Percentiles rank a stretch among this genome's conserved stretches.
phyloP scores from a whole-genome alignment of 1,140 invertebrate genomes.

The Augochlora pura region DNA sequence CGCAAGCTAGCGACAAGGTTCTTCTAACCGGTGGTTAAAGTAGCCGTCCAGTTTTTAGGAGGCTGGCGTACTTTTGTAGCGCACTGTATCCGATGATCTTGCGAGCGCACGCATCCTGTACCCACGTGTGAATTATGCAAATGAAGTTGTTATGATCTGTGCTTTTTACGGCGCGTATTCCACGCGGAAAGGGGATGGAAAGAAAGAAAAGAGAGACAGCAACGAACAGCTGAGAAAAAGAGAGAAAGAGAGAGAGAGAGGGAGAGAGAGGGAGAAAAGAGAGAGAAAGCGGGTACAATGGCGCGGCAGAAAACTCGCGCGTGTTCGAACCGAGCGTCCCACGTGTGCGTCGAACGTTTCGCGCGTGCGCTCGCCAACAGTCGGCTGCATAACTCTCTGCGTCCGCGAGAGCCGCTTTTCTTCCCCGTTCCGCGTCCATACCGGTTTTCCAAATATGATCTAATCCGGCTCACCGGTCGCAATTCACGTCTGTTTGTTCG shows the following conservation, averaged over 20 bases:
- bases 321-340: slow-evolving; percentile 54
- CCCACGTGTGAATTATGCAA: slow-evolving; percentile 59
- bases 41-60: too few species aligned
- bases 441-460: slow-evolving; percentile 57
- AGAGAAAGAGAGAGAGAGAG: not conserved
- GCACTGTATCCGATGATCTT: slow-evolving; percentile 10
- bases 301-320: slow-evolving; percentile 39
- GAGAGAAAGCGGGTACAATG: slow-evolving; percentile 34
- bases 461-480: slow-evolving; percentile 43
- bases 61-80: too few species aligned
- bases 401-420: slow-evolving; percentile 1
- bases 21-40: too few species aligned
- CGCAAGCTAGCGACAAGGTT: too few species aligned
- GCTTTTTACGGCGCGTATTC: slow-evolving; percentile 36
- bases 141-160: slow-evolving; percentile 35
- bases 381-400: slow-evolving; percentile 22
- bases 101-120: slow-evolving; percentile 49
- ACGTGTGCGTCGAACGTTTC: slow-evolving; percentile 58
- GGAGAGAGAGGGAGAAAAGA: slow-evolving; percentile 22
- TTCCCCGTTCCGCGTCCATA: slow-evolving; percentile 16
- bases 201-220: slow-evolving; percentile 16
- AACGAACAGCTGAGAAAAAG: not conserved
- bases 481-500: slow-evolving; percentile 29
- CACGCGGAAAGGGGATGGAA: not conserved
- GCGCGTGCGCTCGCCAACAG: not conserved